Evolutionary conservation across 2,113 vertebrate species (phyloP).

Genomic region (Raja brachyura): DNA sequence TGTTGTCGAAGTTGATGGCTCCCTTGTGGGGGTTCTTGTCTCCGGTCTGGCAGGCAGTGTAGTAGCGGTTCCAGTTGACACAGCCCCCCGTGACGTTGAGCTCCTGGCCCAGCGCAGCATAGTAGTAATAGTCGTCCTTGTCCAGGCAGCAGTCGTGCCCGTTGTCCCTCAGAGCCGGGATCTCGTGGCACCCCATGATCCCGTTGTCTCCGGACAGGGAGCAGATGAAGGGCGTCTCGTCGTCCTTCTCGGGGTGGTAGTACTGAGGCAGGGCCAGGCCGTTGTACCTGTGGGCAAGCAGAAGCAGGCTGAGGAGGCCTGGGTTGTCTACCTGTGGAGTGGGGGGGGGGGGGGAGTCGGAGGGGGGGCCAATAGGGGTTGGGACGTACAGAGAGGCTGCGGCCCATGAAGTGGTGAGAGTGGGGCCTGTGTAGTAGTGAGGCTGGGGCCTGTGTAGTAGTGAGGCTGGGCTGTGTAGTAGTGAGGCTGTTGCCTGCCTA

Average conservation of each 20-base stretch:
- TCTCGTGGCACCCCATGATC: slow-evolving; percentile 89
- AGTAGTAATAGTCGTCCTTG: slow-evolving; percentile 78
- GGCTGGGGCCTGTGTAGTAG: no score
- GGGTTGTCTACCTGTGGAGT: background rate
- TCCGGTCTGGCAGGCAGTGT: slow-evolving; percentile 85
- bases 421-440: no score
- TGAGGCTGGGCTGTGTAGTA: no score
- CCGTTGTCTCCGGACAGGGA: slow-evolving; percentile 90
- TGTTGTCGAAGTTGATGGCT: slow-evolving; percentile 98
- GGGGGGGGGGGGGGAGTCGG: no score
- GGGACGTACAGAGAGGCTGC: background rate
- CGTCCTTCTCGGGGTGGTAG: slow-evolving; percentile 85
- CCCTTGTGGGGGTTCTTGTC: slow-evolving; percentile 87
- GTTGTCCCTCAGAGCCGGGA: slow-evolving; percentile 76
- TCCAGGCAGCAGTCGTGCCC: slow-evolving; percentile 83
- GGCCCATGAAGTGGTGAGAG: no score
- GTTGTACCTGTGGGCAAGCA: slow-evolving; percentile 57
- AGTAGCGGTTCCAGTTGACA: slow-evolving; percentile 96
- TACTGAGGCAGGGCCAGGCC: slow-evolving; percentile 80
- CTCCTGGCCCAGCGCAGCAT: slow-evolving; percentile 70
- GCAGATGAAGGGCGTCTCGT: slow-evolving; percentile 96
- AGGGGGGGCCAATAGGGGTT: background rate
- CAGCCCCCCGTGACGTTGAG: slow-evolving; percentile 72
- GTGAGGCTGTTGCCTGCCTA: no score
- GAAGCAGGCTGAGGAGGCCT: slow-evolving; percentile 34